Percentiles rank a stretch among this genome's conserved stretches.
Conservation (phyloP, 2,797 vertebrate genomes). For the Oryzias sinensis region DNA sequence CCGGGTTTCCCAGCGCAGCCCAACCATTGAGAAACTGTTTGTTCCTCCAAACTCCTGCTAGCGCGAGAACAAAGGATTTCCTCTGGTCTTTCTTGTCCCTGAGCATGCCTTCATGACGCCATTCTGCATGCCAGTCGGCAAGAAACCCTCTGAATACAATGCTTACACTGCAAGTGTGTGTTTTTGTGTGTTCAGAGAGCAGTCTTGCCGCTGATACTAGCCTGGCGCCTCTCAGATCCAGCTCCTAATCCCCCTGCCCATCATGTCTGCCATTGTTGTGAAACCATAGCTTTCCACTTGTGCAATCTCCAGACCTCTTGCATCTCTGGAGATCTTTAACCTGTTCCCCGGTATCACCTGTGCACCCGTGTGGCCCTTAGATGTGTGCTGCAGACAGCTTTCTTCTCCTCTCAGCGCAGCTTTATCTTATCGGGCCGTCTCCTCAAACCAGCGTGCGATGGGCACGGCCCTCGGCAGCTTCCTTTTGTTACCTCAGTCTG, state of each 20-base stretch:
- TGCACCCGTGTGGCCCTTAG: conserved; percentile 76
- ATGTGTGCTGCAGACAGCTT: conserved; percentile 73
- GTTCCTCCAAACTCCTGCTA: conserved; percentile 41
- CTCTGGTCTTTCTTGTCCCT: conserved; percentile 48
- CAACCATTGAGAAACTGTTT: conserved; percentile 61
- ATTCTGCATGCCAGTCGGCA: conserved; percentile 36
- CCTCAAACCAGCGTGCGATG: conserved; percentile 71
- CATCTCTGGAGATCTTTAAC: conserved; percentile 63
- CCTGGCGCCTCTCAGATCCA: conserved; percentile 83
- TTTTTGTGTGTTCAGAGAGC: conserved; percentile 54
- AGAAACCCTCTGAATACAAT: conserved; percentile 45
- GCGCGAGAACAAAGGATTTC: conserved; percentile 64
- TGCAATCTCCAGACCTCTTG: conserved; percentile 72
- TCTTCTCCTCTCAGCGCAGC: conserved; percentile 80
- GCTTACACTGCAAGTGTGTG: conserved; percentile 17
- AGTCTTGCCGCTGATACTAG: conserved; percentile 75
- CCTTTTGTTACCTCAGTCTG: conserved; percentile 61
- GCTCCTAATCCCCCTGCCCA: conserved; percentile 79
- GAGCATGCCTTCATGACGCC: conserved; percentile 55
- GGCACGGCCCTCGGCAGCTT: conserved; percentile 53
- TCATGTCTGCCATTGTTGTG: conserved; percentile 77
- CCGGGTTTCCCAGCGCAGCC: conserved; percentile 57
- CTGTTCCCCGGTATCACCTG: conserved; percentile 62
- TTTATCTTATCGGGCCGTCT: conserved; percentile 65
- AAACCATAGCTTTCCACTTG: conserved; percentile 62